These are phyloP conservation scores for Phymastichus coffea DNA, from an alignment of 1,140 invertebrate genomes.

Conservation along the genomic window DNA sequence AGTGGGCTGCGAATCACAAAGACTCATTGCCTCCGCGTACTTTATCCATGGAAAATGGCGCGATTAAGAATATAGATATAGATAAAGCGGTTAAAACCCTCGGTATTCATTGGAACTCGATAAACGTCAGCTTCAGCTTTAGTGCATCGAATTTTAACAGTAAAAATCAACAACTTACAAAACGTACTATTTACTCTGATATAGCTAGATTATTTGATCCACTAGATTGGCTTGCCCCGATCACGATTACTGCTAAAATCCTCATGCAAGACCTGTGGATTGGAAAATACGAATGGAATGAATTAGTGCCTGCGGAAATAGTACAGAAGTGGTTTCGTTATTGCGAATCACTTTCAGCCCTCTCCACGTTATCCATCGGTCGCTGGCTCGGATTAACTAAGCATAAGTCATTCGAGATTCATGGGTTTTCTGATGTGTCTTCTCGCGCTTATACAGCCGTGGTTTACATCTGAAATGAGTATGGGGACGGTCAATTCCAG, in stretches of 20 bases:
- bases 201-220: slow-evolving; percentile 33
- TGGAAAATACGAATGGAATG: no score
- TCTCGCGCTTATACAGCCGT: background rate
- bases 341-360: no score
- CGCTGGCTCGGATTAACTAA: background rate
- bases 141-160: background rate
- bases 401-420: background rate
- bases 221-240: slow-evolving; percentile 34
- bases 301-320: no score
- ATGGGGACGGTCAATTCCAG: background rate
- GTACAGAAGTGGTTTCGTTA: no score
- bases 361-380: background rate
- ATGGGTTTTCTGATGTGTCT: background rate
- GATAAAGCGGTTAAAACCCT: background rate
- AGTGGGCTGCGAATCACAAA: background rate
- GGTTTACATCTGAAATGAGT: background rate
- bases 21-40: background rate
- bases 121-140: background rate
- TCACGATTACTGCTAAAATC: slow-evolving; percentile 36
- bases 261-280: slow-evolving; percentile 41
- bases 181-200: slow-evolving; percentile 22
- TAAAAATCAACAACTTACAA: background rate
- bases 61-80: background rate
- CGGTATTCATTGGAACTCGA: background rate
- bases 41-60: no score